Percentiles rank a stretch among this genome's conserved stretches.
Evolutionary conservation across 2,888 invertebrate species (phyloP).

Genomic region (Drosophila recens): DNA sequence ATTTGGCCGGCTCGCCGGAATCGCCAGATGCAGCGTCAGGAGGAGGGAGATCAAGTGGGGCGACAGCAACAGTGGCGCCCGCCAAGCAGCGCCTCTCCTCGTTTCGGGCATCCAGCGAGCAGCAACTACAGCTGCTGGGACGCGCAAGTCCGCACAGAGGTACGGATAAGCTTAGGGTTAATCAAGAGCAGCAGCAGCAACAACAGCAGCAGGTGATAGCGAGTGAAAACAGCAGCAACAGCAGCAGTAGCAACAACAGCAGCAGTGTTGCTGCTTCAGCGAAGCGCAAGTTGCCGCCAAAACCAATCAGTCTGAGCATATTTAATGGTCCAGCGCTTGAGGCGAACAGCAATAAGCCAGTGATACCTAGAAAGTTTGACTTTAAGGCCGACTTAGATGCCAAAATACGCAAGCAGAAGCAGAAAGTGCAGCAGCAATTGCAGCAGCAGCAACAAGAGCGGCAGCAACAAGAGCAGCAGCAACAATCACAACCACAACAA

Average conservation of each 20-base stretch:
- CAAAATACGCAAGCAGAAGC: constrained; percentile 82
- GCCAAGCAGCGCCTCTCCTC: constrained; percentile 85
- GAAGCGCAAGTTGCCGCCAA: constrained; percentile 80
- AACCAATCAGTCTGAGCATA: constrained; percentile 78
- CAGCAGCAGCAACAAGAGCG: constrained; percentile 69
- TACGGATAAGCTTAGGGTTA: constrained; percentile 71
- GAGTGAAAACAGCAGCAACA: constrained; percentile 43
- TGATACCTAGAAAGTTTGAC: constrained; percentile 75
- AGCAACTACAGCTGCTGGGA: constrained; percentile 82
- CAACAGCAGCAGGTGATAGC: constrained; percentile 38
- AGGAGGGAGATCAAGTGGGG: background rate
- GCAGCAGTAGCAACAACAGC: constrained; percentile 38
- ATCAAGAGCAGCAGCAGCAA: constrained; percentile 56
- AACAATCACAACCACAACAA: constrained; percentile 40
- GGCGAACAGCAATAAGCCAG: constrained; percentile 54
- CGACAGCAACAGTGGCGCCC: constrained; percentile 82
- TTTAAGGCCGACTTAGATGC: constrained; percentile 83
- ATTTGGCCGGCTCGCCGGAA: constrained; percentile 65
- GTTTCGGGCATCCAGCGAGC: constrained; percentile 84
- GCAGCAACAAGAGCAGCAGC: constrained; percentile 51
- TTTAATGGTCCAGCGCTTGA: constrained; percentile 68
- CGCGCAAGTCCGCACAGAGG: constrained; percentile 77
- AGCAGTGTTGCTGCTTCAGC: constrained; percentile 38
- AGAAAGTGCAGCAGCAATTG: constrained; percentile 79
- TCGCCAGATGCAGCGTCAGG: constrained; percentile 53